These are phyloP conservation scores for Abramis brama DNA, from an alignment of 2,113 vertebrate genomes.

Conservation along the genomic window DNA sequence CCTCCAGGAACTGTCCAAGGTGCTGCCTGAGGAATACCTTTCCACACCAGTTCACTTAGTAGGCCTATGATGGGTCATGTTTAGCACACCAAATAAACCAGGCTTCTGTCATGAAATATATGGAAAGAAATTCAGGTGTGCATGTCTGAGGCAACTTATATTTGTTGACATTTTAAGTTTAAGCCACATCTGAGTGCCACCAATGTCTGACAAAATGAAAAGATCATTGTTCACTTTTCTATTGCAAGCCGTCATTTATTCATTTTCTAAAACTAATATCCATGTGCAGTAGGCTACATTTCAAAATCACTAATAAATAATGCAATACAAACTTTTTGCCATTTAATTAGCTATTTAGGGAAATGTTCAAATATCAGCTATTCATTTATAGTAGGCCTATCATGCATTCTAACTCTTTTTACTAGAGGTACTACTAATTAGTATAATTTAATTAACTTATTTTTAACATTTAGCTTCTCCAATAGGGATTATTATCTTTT, in stretches of 20 bases:
- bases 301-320: background rate
- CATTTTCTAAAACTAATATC: background rate
- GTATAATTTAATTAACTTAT: background rate
- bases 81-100: background rate
- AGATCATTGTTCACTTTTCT: background rate
- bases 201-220: background rate
- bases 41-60: background rate
- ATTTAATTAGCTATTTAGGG: background rate
- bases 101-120: background rate
- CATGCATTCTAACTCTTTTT: background rate
- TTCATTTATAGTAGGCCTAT: background rate
- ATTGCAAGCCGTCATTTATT: background rate
- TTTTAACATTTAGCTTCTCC: background rate
- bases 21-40: slow-evolving; percentile 29
- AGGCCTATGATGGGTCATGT: background rate
- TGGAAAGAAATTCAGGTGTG: background rate
- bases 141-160: background rate
- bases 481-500: background rate
- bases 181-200: background rate
- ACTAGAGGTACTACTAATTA: background rate
- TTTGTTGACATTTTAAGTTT: background rate
- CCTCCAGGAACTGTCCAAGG: slow-evolving; percentile 56
- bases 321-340: background rate
- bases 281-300: background rate
- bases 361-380: background rate